Evolutionary conservation across 2,113 vertebrate species (phyloP).

Genomic region (Apeltes quadracus): DNA sequence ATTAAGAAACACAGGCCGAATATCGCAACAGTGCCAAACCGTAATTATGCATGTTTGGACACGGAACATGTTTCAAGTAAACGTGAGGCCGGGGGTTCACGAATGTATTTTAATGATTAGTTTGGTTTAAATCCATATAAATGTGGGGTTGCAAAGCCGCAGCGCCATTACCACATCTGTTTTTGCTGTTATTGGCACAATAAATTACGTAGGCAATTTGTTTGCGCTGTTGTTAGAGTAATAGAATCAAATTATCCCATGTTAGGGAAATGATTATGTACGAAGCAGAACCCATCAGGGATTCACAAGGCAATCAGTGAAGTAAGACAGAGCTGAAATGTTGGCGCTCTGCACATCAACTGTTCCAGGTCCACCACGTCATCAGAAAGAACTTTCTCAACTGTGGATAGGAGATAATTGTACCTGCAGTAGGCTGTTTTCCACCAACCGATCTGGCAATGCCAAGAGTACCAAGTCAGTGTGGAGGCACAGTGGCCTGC

Average conservation of each 20-base stretch:
- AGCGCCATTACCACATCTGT: constrained; percentile 73
- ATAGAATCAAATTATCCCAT: constrained; percentile 78
- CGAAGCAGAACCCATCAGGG: constrained; percentile 73
- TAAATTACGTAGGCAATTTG: constrained; percentile 78
- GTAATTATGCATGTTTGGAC: constrained; percentile 71
- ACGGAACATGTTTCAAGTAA: constrained; percentile 57
- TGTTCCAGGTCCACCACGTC: constrained; percentile 65
- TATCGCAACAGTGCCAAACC: constrained; percentile 54
- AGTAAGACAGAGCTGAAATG: constrained; percentile 72
- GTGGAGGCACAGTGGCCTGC: background rate
- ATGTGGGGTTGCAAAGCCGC: constrained; percentile 66
- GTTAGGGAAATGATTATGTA: constrained; percentile 78
- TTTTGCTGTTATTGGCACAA: constrained; percentile 76
- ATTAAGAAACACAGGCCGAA: constrained; percentile 55
- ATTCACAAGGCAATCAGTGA: constrained; percentile 76
- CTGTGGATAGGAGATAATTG: constrained; percentile 9
- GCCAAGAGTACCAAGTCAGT: constrained; percentile 15
- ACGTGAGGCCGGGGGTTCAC: constrained; percentile 55
- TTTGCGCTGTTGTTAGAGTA: constrained; percentile 78
- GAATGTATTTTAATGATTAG: constrained; percentile 64
- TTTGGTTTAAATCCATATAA: constrained; percentile 68
- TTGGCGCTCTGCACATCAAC: constrained; percentile 59
- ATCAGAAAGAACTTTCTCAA: constrained; percentile 54
- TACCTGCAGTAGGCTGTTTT: constrained; percentile 30
- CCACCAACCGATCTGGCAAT: background rate